phyloP scores from a whole-genome alignment of 2,113 vertebrate genomes.

The Atlantisia rogersi region DNA sequence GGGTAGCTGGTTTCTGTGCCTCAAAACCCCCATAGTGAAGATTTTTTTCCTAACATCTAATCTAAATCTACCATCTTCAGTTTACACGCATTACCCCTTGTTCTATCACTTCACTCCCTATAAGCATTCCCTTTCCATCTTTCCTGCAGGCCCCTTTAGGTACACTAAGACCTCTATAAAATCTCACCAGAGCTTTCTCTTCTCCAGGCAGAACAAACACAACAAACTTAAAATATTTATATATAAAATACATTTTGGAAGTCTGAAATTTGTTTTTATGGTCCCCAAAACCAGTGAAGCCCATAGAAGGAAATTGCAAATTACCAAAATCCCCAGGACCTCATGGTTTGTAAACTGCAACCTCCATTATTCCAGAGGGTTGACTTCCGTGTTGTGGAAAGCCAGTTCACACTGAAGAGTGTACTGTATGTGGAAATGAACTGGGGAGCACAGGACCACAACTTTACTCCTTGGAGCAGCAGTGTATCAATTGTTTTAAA shows the following conservation, averaged over 20 bases:
- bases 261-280: not conserved
- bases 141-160: too few species aligned
- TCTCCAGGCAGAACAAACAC: too few species aligned
- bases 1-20: too few species aligned
- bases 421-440: not conserved
- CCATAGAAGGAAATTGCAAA: conserved; percentile 4
- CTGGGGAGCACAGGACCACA: not conserved
- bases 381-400: not conserved
- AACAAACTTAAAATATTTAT: too few species aligned
- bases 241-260: not conserved
- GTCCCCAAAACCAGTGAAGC: not conserved
- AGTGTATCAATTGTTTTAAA: not conserved
- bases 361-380: not conserved
- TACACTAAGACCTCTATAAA: too few species aligned
- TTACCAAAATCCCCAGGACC: not conserved
- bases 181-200: too few species aligned
- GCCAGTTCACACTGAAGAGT: not conserved
- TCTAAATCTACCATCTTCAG: too few species aligned
- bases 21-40: too few species aligned
- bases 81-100: too few species aligned
- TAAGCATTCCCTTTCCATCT: too few species aligned
- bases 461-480: not conserved
- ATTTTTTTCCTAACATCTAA: too few species aligned
- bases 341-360: not conserved
- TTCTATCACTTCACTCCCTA: too few species aligned